Base-by-base conservation (phyloP, 1,140 invertebrate genomes). In the Hydropsyche tenuis region DNA sequence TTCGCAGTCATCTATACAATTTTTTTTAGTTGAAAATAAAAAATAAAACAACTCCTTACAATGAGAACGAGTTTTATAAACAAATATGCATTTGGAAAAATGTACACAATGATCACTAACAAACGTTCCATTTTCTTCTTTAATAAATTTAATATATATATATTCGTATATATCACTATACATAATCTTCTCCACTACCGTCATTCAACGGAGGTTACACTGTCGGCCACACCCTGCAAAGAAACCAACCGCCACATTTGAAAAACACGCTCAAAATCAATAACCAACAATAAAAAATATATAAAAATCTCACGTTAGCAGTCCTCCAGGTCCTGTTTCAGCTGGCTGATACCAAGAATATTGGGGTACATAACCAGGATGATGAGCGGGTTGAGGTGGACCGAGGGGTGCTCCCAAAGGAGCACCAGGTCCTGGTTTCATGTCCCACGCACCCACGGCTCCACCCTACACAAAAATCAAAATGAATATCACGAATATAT, bases 291-390 rank as follows among this genome's bases (percentile, higher is more conserved):
- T 37, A 4, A 64, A 25, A 64, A 23, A 22, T 43, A 43, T 14
- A 4, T 14, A 65, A 51, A 64, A 27, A 72, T 87, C 89, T 90
- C 82, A 92, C 89, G 90, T 91, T 79, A 92, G 85, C 75, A 92
- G 83, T 81, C 90, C 89, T 76, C 90, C 90, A 83, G 91, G 90
- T 74, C 89, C 86, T 75, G 91, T 83, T 46, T 75, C 77, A 12
- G 78, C 88, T 25, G 90, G 83, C 81, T 91, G 89, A 82, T 92
- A 92, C 91, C 91, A 92, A 72, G 90, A 90, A 83, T 92, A 92
- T 85, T 91, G 90, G 66, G 89, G 89, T 85, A 92, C 90, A 82
- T 90, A 90, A 73, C 88, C 87, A 69, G 88, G 88, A 81, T 89
- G 88, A 75, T 88, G 88, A 87, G 86, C 80, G 85, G 87, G 73